Evolutionary conservation across 2,888 invertebrate species (phyloP).

Genomic region (Drosophila rubida): DNA sequence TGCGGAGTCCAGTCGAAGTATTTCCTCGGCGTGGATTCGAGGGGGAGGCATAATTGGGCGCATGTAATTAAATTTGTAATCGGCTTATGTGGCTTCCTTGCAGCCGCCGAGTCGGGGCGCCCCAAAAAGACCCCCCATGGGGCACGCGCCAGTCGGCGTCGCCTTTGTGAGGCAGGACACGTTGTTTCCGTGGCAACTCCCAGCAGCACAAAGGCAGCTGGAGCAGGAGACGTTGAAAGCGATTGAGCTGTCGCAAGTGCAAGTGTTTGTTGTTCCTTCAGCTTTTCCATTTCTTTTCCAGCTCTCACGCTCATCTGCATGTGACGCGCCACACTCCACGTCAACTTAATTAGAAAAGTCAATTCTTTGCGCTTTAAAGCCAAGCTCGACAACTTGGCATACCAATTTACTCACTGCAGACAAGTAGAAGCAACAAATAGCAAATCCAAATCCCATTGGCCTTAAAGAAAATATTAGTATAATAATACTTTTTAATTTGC

Average conservation of each 20-base stretch:
- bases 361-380: not conserved
- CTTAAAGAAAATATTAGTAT: no score
- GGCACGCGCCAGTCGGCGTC: not conserved
- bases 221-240: not conserved
- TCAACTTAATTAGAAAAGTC: slow-evolving; percentile 3
- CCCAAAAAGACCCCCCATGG: not conserved
- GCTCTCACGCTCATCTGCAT: not conserved
- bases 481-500: no score
- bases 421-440: no score
- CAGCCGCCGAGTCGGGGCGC: not conserved
- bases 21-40: slow-evolving; percentile 15
- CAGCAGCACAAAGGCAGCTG: not conserved
- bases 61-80: slow-evolving; percentile 65
- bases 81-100: slow-evolving; percentile 60
- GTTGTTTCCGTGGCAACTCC: not conserved
- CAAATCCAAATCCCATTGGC: no score
- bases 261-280: not conserved
- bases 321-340: not conserved
- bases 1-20: not conserved
- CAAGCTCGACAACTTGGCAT: not conserved
- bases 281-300: not conserved
- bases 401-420: no score
- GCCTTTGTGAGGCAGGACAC: not conserved
- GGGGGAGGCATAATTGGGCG: slow-evolving; percentile 46
- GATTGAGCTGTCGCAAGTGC: not conserved